Percentiles rank a stretch among this genome's conserved stretches.
phyloP scores from a whole-genome alignment of 2,797 vertebrate genomes.

The Danio choprae region DNA sequence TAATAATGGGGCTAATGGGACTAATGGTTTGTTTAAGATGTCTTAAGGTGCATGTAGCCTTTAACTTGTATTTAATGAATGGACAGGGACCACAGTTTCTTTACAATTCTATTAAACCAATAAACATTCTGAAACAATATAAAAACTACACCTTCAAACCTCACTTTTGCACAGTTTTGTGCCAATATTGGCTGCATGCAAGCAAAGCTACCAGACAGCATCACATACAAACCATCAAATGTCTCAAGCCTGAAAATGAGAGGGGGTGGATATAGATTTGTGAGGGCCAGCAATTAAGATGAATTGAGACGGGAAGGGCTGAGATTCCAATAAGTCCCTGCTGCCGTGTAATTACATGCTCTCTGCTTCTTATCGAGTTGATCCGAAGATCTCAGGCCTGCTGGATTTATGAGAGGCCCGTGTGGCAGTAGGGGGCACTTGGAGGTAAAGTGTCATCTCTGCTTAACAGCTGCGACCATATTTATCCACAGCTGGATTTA shows the following conservation, averaged over 20 bases:
- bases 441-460: slow-evolving; percentile 71
- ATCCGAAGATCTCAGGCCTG: slow-evolving; percentile 44
- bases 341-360: slow-evolving; percentile 52
- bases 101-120: no score
- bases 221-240: slow-evolving; percentile 33
- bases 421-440: slow-evolving; percentile 68
- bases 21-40: no score
- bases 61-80: no score
- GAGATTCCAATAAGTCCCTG: slow-evolving; percentile 46
- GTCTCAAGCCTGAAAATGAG: slow-evolving; percentile 23
- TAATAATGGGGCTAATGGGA: no score
- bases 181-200: background rate
- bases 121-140: no score
- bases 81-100: no score
- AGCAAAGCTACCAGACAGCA: background rate
- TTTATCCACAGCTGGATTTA: slow-evolving; percentile 74
- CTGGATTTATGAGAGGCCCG: slow-evolving; percentile 66
- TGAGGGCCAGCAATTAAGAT: slow-evolving; percentile 54
- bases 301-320: slow-evolving; percentile 26
- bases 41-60: no score
- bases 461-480: slow-evolving; percentile 71
- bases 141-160: background rate
- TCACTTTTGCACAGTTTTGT: background rate
- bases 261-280: slow-evolving; percentile 41
- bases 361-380: slow-evolving; percentile 48